These are phyloP conservation scores for Acinonyx jubatus DNA, from an alignment of 2,113 vertebrate genomes.

Conservation along the genomic window DNA sequence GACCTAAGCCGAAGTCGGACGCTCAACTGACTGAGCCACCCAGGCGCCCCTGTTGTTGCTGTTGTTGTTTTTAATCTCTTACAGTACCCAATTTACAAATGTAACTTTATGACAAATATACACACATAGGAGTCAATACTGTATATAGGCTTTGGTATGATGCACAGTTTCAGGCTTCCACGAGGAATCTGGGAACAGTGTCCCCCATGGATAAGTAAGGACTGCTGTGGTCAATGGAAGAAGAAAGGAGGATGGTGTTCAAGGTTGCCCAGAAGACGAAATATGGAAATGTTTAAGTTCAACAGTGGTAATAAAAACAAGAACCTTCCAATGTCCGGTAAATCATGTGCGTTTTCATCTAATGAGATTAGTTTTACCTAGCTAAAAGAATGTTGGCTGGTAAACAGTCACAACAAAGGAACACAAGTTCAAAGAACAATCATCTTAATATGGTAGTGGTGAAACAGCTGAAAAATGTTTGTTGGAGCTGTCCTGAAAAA, in stretches of 20 bases:
- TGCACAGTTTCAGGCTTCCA: background rate
- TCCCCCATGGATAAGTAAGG: background rate
- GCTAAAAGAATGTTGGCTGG: background rate
- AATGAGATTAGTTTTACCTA: background rate
- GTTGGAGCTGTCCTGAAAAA: conserved; percentile 25
- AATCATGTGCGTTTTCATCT: background rate
- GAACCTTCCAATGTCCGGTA: background rate
- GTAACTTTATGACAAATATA: background rate
- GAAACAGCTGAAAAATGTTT: background rate
- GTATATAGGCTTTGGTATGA: background rate
- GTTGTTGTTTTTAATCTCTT: background rate
- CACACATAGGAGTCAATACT: background rate
- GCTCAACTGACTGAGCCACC: too few relatives aligned
- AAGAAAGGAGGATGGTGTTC: background rate
- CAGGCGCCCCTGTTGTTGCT: too few relatives aligned
- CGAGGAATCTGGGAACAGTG: background rate
- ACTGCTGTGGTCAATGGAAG: background rate
- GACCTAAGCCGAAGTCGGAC: too few relatives aligned
- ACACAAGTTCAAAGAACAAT: background rate
- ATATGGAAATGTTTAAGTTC: background rate
- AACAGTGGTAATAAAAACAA: background rate
- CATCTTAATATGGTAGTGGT: background rate
- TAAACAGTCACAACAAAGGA: background rate
- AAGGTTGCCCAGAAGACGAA: background rate
- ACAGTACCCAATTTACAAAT: background rate